Conservation (phyloP, 1,140 invertebrate species). For the Sycophaga agraensis region DNA sequence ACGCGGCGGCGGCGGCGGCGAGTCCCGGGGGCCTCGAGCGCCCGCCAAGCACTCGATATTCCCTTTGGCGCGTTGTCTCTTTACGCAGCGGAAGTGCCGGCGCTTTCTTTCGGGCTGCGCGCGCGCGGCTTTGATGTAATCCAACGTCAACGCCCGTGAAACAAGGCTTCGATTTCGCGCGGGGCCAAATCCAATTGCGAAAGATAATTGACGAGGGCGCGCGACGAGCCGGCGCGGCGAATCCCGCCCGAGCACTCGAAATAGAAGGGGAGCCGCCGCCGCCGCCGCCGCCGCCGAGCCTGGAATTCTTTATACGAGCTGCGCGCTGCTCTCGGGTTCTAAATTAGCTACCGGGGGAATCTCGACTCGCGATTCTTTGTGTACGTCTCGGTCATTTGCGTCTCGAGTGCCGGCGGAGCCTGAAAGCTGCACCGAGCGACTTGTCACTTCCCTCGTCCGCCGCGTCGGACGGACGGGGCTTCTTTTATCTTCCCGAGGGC, state of each 20-base stretch:
- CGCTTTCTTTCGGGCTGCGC: background rate
- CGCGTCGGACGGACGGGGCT: no score
- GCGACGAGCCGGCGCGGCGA: background rate
- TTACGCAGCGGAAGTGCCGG: background rate
- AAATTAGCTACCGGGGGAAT: constrained; percentile 8
- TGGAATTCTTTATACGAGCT: constrained; percentile 10
- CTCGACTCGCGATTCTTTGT: constrained; percentile 8
- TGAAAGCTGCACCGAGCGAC: background rate
- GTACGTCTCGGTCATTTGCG: constrained; percentile 1
- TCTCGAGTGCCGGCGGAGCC: background rate
- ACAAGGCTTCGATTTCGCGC: no score
- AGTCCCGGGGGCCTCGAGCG: background rate
- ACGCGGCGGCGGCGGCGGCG: no score
- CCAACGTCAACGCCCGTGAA: no score
- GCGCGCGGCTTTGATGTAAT: no score
- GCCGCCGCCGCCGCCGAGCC: no score
- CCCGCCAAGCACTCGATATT: background rate
- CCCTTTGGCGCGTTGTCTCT: background rate
- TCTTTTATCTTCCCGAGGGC: no score
- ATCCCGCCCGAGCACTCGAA: constrained; percentile 3
- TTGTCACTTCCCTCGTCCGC: background rate
- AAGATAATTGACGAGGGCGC: background rate
- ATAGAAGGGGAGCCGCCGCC: constrained; percentile 1
- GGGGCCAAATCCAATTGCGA: background rate
- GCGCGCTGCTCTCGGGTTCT: background rate